Base-by-base conservation (phyloP, 2,888 invertebrate species). In the Temnothorax ravouxi region DNA sequence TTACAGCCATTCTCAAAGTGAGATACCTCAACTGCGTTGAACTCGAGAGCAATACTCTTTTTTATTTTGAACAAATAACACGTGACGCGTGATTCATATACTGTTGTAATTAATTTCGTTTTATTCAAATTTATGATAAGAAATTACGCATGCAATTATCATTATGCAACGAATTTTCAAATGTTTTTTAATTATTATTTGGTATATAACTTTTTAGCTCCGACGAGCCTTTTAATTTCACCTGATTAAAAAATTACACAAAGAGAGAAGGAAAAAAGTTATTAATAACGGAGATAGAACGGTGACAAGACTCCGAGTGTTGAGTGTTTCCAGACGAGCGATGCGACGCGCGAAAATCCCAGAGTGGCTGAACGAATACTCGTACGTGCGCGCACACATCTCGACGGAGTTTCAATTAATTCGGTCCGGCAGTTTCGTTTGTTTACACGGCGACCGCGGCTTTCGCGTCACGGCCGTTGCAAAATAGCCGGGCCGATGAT, bases 341-440 rank as follows among this genome's bases (percentile, higher is more conserved):
- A 67, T 41, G 76, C 52, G 38, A 79, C 61, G 74, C 72, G 76
- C 18, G 76, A 80, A 80, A 80, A 80, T 80, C 47, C 75, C 59
- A 38, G 59, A 72, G 74, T 80, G 59, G 47, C 59, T 5, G 59
- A 74, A 59, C 74, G 79, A 80, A 80, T 80, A 74, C 59, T 50
- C 74, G 79, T 80, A 80, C 79, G 74, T 80, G 79, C 75, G 79
- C 86, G 83, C 84, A 64, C 83, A 61, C 85, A 79, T 86, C 89
- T 88, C 67, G 86, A 69, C 86, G 69, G 90, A 90, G 85, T 92
- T 91, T 91, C 91, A 88, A 91, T 92, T 92, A 92, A 90, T 90
- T 89, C 88, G 86, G 71, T 74, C 77, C 87, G 82, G 67, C 67
- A 74, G 84, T 85, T 86, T 74, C 86, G 87, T 85, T 87, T 88